Base-by-base conservation (phyloP, 2,888 invertebrate species). In the Zaprionus bogoriensis region DNA sequence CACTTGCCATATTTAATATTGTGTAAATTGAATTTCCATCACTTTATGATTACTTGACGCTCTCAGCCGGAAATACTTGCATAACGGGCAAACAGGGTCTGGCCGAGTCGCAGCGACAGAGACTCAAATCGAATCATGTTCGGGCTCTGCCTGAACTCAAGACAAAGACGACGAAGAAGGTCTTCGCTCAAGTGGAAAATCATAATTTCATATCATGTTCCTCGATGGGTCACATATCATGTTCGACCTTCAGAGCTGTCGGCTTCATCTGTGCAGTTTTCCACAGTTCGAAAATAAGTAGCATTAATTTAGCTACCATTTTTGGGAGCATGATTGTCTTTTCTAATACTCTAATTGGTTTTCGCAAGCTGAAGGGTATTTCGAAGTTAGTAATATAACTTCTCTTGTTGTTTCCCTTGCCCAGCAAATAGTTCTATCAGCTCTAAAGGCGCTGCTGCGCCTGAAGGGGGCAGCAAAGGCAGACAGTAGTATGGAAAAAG, bases 11-110 rank as follows among this genome's bases (percentile, higher is more conserved):
- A 83, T 86, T 87, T 87, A 84, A 87, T 87, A 75, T 78, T 74
- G 88, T 87, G 81, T 72, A 87, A 85, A 85, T 85, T 87, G 85
- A 87, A 85, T 85, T 85, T 87, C 87, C 85, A 85, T 84, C 82
- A 85, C 85, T 87, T 85, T 87, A 78, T 87, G 88, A 84, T 87
- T 84, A 78, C 85, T 84, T 86, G 58, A 70, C 58, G 80, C 83
- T 67, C 67, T 85, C 70, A 64, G 57, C 51, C 63, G 81, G 74
- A 86, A 86, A 75, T 64, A 44, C 42, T 44, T 27, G 51, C 52
- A 61, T 71, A 66, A 69, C 61, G 54, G 51, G 52, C 64, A 42
- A 47, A 17, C 39, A 48, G 38, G 42, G 51, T 30, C 30, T 28
- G 39, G 19, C 28, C 23, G 45, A 44, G 39, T 51, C 53, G 27